Base-by-base conservation (phyloP, 2,888 invertebrate genomes). In the Drosophila phalerata region DNA sequence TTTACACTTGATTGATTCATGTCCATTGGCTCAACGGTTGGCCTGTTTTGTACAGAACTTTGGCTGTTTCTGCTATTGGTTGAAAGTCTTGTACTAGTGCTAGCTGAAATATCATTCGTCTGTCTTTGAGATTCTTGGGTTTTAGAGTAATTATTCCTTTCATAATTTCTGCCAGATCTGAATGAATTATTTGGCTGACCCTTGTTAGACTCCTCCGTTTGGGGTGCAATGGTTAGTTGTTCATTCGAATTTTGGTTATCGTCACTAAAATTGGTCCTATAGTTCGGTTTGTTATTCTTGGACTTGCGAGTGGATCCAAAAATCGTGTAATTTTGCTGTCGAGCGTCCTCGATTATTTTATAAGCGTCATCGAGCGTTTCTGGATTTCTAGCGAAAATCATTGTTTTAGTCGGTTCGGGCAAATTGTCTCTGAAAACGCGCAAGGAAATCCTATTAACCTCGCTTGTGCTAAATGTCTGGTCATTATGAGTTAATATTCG, bases 331-430 rank as follows among this genome's bases (percentile, higher is more conserved):
- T 42, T 42, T 19, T 42, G 19, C 17, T 42, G 42, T 42, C 42
- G 9, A 42, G 42, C 19, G 15, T 19, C 42, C 19, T 42, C 42
- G 19, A 42, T 42, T 17, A 42, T 42, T 19, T 42, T 42, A 42
- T 42, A 42, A 8, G 42, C 19, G 19, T 11, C 19, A 19, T 42
- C 17, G 9, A 42, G 19, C 2, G 19, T 42, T 19, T 42, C 42
- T 10, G 42, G 42, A 15, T 42, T 42, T 42, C 42, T 42, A 42
- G 42, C 42, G 42, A 42, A 42, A 42, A 42, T 42, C 42, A 42
- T 42, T 10, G 19, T 19, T 11, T 42, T 42, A 10, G 42, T 42
- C 42, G 42, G 42, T 10, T 42, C 19, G 15, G 42, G 42, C 10
- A 42, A 10, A 11, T 42, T 42, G 19, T 42, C 42, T 42, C 42